Evolutionary conservation across 2,113 vertebrate genomes (phyloP).

Genomic region (Nothoprocta pentlandii): DNA sequence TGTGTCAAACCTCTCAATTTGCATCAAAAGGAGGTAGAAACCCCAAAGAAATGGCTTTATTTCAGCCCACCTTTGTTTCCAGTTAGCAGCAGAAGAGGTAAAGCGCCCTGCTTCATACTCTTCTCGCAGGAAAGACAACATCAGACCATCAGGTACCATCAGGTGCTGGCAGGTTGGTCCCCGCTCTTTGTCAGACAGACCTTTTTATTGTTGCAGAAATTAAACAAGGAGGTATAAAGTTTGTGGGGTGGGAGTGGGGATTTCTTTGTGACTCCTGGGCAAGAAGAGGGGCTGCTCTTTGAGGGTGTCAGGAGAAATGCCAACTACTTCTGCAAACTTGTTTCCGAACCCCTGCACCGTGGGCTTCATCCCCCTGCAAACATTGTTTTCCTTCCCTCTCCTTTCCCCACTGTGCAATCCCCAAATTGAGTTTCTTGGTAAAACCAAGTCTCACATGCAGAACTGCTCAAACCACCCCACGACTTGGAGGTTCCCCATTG

Average conservation of each 20-base stretch:
- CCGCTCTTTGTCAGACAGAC: not conserved
- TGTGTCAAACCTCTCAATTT: not conserved
- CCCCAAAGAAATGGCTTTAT: not conserved
- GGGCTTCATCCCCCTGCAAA: constrained; percentile 33
- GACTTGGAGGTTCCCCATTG: not conserved
- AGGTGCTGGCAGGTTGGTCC: not conserved
- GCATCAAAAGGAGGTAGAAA: not conserved
- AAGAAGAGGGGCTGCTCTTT: constrained; percentile 11
- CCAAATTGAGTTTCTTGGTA: not conserved
- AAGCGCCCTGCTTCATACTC: not conserved
- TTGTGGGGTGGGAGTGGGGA: not conserved
- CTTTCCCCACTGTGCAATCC: not conserved
- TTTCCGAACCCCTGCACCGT: constrained; percentile 10
- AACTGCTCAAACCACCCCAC: not conserved
- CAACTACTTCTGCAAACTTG: not conserved
- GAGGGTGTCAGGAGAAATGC: constrained; percentile 21
- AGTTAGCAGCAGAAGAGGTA: not conserved
- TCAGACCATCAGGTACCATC: not conserved
- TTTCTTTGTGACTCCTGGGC: constrained; percentile 36
- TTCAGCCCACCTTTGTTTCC: not conserved
- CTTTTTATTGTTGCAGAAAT: constrained; percentile 9
- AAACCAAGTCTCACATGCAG: not conserved
- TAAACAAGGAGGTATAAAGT: not conserved
- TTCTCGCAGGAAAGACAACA: not conserved
- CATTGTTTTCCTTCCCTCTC: not conserved